phyloP scores from a whole-genome alignment of 2,797 vertebrate genomes.

The Babyrousa celebensis region DNA sequence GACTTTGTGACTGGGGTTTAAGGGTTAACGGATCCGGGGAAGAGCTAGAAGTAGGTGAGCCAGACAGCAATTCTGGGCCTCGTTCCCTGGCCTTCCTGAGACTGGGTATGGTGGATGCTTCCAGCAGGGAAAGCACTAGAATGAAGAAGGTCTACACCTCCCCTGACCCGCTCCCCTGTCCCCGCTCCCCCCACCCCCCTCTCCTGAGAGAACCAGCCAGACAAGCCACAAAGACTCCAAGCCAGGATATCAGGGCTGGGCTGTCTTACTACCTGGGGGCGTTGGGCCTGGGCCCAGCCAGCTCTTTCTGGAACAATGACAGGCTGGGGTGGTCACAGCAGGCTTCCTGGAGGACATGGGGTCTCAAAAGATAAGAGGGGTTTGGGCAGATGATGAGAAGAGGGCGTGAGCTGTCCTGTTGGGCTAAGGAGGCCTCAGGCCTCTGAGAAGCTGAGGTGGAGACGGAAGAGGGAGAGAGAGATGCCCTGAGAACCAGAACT shows the following conservation, averaged over 20 bases:
- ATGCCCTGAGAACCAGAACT: neutral
- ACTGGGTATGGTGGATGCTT: slow-evolving; percentile 65
- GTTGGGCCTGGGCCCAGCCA: neutral
- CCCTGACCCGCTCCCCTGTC: neutral
- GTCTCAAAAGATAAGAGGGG: slow-evolving; percentile 49
- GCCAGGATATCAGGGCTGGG: neutral
- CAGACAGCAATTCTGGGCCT: slow-evolving; percentile 64
- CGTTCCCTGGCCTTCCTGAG: slow-evolving; percentile 50
- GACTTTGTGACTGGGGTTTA: slow-evolving; percentile 26
- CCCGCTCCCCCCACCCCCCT: neutral
- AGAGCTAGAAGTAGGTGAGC: slow-evolving; percentile 39
- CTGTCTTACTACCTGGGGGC: neutral
- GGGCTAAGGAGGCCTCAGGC: neutral
- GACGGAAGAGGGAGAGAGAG: neutral
- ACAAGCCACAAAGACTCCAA: slow-evolving; percentile 38
- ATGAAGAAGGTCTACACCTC: neutral
- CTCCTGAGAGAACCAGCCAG: slow-evolving; percentile 16
- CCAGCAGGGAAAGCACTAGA: slow-evolving; percentile 39
- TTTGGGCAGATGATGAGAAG: slow-evolving; percentile 57
- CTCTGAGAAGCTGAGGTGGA: slow-evolving; percentile 14
- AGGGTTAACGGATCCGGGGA: slow-evolving; percentile 42
- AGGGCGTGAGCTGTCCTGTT: slow-evolving; percentile 10
- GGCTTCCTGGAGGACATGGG: slow-evolving; percentile 23
- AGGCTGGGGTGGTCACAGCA: slow-evolving; percentile 51
- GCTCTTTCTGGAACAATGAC: slow-evolving; percentile 38